Conservation (phyloP, 2,797 vertebrate species). For the Myotis findleyi region DNA sequence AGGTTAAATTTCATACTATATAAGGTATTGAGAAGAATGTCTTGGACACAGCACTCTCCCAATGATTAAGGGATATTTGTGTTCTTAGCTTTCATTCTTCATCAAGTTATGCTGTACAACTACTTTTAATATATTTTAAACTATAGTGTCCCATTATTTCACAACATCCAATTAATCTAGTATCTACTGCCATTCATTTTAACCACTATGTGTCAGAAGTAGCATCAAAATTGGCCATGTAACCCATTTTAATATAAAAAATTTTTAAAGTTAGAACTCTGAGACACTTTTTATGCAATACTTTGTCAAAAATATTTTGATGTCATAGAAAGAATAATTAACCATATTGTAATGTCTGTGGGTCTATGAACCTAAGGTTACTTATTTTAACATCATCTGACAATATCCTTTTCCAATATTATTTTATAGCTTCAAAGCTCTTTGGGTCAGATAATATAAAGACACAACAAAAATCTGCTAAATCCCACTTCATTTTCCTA, state of each 20-base stretch:
- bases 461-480: neutral
- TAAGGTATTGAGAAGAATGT: neutral
- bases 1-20: neutral
- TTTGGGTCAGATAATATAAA: neutral
- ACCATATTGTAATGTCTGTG: neutral
- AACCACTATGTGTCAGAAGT: neutral
- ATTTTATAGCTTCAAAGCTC: neutral
- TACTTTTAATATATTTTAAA: neutral
- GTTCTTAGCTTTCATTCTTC: neutral
- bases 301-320: neutral
- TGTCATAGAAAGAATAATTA: neutral
- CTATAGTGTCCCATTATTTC: neutral
- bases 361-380: neutral
- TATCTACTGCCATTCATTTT: neutral
- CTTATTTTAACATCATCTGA: conserved; percentile 17
- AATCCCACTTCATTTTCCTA: neutral
- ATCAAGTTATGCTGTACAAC: neutral
- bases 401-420: neutral
- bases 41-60: neutral
- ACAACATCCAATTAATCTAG: neutral
- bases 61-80: neutral
- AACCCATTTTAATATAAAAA: neutral
- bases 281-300: neutral
- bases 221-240: neutral
- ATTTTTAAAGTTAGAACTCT: neutral